These are phyloP conservation scores for Coccyzus lansbergi DNA, from an alignment of 2,797 vertebrate species.

Conservation along the genomic window DNA sequence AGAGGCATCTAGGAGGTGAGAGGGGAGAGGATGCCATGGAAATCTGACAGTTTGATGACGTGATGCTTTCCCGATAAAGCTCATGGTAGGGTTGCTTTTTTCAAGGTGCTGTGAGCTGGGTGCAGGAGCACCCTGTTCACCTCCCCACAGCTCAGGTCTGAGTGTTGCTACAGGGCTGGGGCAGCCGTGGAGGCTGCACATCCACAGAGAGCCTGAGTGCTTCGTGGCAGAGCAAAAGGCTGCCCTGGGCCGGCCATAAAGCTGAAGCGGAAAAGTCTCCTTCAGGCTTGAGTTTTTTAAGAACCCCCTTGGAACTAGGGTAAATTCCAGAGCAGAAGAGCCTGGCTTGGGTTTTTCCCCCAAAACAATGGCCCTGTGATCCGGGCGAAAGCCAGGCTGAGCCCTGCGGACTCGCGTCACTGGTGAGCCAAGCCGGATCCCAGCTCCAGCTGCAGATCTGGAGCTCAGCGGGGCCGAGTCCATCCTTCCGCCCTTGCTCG, in stretches of 20 bases:
- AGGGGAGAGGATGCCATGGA: neutral
- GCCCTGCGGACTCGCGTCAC: neutral
- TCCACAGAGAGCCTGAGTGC: neutral
- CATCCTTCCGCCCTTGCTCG: neutral
- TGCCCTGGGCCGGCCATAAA: fast-evolving
- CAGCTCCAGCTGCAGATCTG: neutral
- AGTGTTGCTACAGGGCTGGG: neutral
- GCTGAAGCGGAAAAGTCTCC: neutral
- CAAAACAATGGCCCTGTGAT: neutral
- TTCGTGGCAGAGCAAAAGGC: fast-evolving
- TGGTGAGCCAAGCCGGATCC: neutral
- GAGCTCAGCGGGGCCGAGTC: fast-evolving
- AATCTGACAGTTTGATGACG: neutral
- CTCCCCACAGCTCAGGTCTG: fast-evolving
- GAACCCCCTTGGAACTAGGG: neutral
- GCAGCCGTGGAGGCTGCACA: neutral
- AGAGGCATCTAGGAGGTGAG: neutral
- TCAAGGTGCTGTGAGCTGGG: neutral
- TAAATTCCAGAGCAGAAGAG: constrained; percentile 2
- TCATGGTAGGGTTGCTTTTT: neutral
- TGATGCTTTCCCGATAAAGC: neutral
- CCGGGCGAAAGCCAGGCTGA: neutral
- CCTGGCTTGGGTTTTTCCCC: neutral
- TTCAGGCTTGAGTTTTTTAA: neutral
- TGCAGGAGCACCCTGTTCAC: fast-evolving